Conservation (phyloP, 2,113 vertebrate species). For the Ellobius talpinus region DNA sequence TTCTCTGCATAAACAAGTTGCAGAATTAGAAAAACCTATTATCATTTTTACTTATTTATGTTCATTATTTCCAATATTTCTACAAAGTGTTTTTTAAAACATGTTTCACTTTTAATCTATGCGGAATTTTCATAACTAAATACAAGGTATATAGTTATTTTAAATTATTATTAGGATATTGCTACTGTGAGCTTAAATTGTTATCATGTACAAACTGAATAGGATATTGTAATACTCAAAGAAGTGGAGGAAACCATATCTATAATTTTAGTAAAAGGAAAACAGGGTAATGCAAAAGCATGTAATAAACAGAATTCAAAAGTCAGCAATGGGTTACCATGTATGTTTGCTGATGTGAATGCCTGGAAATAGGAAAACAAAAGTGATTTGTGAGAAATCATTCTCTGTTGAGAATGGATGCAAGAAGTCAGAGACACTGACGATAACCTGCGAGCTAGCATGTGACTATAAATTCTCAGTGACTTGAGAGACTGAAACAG, state of each 20-base stretch:
- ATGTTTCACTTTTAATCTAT: background rate
- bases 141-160: background rate
- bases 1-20: background rate
- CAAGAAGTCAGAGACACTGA: background rate
- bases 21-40: background rate
- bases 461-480: background rate
- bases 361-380: background rate
- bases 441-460: background rate
- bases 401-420: background rate
- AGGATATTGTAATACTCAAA: background rate
- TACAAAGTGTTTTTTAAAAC: background rate
- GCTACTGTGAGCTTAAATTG: background rate
- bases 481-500: background rate
- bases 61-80: background rate
- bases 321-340: background rate
- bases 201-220: background rate
- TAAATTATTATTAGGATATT: background rate
- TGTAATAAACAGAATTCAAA: conserved; percentile 11
- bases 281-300: background rate
- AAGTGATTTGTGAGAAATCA: background rate
- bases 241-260: background rate
- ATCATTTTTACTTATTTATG: conserved; percentile 7
- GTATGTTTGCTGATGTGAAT: background rate
- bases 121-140: background rate
- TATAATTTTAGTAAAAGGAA: background rate